These are phyloP conservation scores for Holcopasites calliopsidis DNA, from an alignment of 1,140 invertebrate species.

Conservation along the genomic window DNA sequence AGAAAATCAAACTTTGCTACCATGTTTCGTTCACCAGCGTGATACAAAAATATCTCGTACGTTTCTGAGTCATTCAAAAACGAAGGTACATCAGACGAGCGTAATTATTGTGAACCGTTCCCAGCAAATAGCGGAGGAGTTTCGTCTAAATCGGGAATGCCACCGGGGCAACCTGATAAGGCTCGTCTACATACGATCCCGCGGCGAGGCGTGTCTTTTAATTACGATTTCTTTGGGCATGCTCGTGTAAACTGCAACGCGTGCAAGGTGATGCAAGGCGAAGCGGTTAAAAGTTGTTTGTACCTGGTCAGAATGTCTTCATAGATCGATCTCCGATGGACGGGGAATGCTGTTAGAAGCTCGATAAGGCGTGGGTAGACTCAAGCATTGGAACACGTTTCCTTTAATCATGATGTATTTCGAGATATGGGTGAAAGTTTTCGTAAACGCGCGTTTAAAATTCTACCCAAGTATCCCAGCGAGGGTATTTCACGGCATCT, in stretches of 20 bases:
- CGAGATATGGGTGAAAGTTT: conserved; percentile 7
- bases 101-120: not conserved
- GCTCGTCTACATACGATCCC: not conserved
- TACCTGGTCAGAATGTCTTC: conserved; percentile 4
- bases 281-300: not conserved
- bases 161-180: not conserved
- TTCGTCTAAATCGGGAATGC: not conserved
- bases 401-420: conserved; percentile 7
- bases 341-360: not conserved
- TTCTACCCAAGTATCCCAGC: not conserved
- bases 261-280: too few species aligned
- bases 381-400: not conserved
- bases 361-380: not conserved
- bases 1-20: too few species aligned
- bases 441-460: not conserved
- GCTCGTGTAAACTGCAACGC: not conserved
- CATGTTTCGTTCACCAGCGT: too few species aligned
- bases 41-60: too few species aligned
- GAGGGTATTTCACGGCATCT: not conserved
- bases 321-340: conserved; percentile 20
- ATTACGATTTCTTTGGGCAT: conserved; percentile 9
- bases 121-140: not conserved
- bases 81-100: not conserved
- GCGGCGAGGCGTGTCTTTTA: not conserved
- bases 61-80: too few species aligned